Evolutionary conservation across 2,797 vertebrate genomes (phyloP), one percentile per base, ranked within the genome.

Genomic region (Ctenosaura bakeri): DNA sequence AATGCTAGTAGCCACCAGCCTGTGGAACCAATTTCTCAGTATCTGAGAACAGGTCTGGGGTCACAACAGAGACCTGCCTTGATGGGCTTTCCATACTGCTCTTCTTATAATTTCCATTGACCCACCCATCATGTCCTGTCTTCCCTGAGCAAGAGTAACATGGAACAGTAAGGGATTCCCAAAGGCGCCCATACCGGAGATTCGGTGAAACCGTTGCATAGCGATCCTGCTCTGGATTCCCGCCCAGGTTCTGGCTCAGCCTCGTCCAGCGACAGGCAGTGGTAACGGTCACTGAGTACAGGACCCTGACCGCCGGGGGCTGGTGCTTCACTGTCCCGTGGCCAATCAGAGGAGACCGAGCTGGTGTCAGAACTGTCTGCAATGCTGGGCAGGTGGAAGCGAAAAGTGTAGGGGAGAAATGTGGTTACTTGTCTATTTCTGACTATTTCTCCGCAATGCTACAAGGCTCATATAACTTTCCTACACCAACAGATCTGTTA

Each of bases 261-360:
- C 92, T 98, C 98, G 1, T 99, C 98, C 22, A 97, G 96, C 12
- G 95, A 95, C 83, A 98, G 92, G 26, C 98, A 98, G 64, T 98
- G 95, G 85, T 89, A 94, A 22, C 97, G 97, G 95, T 97, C 97
- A 9, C 97, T 97, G 6, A 99, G 94, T 94, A 98, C 96, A 89
- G 98, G 89, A 20, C 97, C 90, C 69, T 96, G 95, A 2, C 93
- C 93, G 0, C 97, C 96, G 0, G 94, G 90, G 54, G 73, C 93
- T 62, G 35, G 93, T 42, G 6, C 92, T 94, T 88, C 83, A 4
- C 13, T 64, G 0, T 91, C 89, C 62, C 91, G 91, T 56, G 94
- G 93, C 88, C 88, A 73, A 81, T 76, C 85, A 56, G 83, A 88
- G 20, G 88, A 83, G n/a, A 83, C 52, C 5, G 94, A 90, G 26